Evolutionary conservation across 2,113 vertebrate species (phyloP), one percentile per base, ranked within the genome.

Genomic region (Caretta caretta): DNA sequence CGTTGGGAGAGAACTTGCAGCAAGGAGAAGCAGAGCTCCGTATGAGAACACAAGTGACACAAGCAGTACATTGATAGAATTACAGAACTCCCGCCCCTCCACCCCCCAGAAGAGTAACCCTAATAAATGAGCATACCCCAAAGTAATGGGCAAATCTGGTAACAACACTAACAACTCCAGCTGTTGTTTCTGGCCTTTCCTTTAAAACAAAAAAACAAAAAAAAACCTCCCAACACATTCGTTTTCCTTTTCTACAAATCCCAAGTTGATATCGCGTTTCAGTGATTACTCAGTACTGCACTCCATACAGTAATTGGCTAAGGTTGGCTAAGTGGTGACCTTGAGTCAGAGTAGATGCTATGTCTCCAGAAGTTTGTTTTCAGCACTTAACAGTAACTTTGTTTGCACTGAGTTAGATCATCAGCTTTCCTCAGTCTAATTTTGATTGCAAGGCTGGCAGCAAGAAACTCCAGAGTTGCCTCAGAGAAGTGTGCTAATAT

Each of bases 361-460:
- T 4, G 89, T 31, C 17, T 56, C 59, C 51, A 72, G 35, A 76
- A 86, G 38, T 69, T 95, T 94, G 51, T 82, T 94, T 86, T 46
- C 56, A 95, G 7, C 1, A 0, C 5, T 86, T 93, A 90, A 51
- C 5, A 4, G 69, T 86, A 0, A 0, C 24, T 84, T 48, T 38
- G 2, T 93, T 97, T 94, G 86, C 69, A 51, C 48, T 51, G 38
- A 91, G 89, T 85, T 94, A 88, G 25, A 16, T 78, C 72, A 7
- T 46, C 6, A 13, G 8, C 19, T 90, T 95, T 84, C 80, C 75
- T 91, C 48, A 46, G 2, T 10, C 27, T 62, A 83, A 19, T 75
- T 90, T 91, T 84, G 2, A 14, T 27, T 80, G 27, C 22, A 75
- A 88, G 80, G 11, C 4, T 51, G 29, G 42, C 20, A 83, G 10